A percentile compares a stretch with the other conserved stretches of the same genome.
Evolutionary conservation across 2,113 vertebrate genomes (phyloP).

Genomic region (Callipepla californica): DNA sequence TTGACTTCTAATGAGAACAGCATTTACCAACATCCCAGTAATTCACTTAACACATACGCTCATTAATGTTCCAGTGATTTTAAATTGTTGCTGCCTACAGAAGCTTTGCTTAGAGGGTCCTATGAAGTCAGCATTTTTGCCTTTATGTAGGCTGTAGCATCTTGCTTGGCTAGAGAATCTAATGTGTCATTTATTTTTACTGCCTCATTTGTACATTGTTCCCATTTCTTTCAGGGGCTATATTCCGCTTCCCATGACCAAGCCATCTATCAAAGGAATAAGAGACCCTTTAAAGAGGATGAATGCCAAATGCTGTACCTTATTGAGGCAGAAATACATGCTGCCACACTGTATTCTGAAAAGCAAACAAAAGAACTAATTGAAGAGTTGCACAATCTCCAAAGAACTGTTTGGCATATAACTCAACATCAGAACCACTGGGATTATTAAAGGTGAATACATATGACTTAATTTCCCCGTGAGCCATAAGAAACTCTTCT

Average conservation of each 20-base stretch:
- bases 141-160: constrained; percentile 57
- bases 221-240: constrained; percentile 31
- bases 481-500: background rate
- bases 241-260: constrained; percentile 25
- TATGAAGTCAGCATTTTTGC: constrained; percentile 73
- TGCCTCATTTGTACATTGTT: constrained; percentile 64
- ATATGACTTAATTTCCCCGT: background rate
- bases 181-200: constrained; percentile 75
- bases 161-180: constrained; percentile 71
- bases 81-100: constrained; percentile 26
- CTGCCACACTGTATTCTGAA: background rate
- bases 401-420: background rate
- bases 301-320: constrained; percentile 11
- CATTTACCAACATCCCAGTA: constrained; percentile 25
- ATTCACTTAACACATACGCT: constrained; percentile 2
- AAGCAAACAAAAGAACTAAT: constrained; percentile 33
- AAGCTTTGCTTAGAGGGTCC: constrained; percentile 17
- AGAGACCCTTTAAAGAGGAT: constrained; percentile 50
- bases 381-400: background rate
- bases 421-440: background rate
- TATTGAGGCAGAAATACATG: constrained; percentile 19
- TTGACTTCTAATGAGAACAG: constrained; percentile 66
- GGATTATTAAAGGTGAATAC: constrained; percentile 22
- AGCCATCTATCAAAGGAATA: constrained; percentile 44
- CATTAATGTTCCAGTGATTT: constrained; percentile 61